Evolutionary conservation across 2,113 vertebrate species (phyloP), one percentile per base, ranked within the genome.

Genomic region (Paralichthys olivaceus): DNA sequence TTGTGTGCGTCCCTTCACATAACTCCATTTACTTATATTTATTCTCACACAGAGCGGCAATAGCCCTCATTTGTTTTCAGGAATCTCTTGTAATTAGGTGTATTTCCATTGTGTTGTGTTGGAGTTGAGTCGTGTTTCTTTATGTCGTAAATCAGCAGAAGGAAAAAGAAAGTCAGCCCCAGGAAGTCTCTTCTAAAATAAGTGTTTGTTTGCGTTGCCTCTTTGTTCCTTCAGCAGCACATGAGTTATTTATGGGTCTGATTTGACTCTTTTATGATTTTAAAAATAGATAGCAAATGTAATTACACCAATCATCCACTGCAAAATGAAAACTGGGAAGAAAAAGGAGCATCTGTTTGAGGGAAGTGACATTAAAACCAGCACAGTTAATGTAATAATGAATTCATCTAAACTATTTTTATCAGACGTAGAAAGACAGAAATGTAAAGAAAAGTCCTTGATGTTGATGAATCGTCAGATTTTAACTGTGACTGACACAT

Each of bases 111-210:
- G 56, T 68, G 23, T 12, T 69, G 58, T 23, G 8, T 59, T 26
- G 8, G 23, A 53, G 79, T 68, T 67, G 72, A 53, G 65, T 77
- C 75, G 70, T 45, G 37, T 43, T 77, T 60, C 65, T 47, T 40
- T 40, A 40, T 40, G 37, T 13, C 11, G 3, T 75, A 59, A 67
- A 59, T 79, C 2, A 71, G 37, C 55, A 34, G 56, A 32, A 17
- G 11, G 28, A 73, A 47, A 40, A 53, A 67, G 29, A 22, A 25
- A 11, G n/a, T 32, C 28, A n/a, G 49, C 47, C 17, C 14, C 28
- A 26, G 12, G 1, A 74, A 69, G 55, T 0, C 6, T 67, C 15
- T 5, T 47, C 15, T 15, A 6, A 60, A 62, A 56, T 11, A 60
- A 77, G 55, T 20, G 51, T 1, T 51, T 47, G 4, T 6, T 2